Base-by-base conservation (phyloP, 1,140 invertebrate genomes). In the Drosophila watanabei region DNA sequence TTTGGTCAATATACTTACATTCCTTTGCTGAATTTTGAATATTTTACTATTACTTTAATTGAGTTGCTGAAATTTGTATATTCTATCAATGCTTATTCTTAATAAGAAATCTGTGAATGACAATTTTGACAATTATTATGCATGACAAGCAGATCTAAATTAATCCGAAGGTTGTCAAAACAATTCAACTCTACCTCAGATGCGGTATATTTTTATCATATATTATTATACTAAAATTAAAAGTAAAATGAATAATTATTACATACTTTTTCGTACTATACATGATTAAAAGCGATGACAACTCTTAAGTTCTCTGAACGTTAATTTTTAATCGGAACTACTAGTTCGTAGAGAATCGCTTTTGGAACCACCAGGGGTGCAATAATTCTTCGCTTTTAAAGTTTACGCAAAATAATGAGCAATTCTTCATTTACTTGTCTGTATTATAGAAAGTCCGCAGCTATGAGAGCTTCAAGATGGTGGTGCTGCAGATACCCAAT, bases 401-500 rank as follows among this genome's bases (percentile, higher is more conserved):
- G 2, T 24, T 28, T 4, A 4, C 24, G 7, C 30, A 9, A 64
- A 41, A 10, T 51, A 41, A 7, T 35, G 6, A 4, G 5, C 10
- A 18, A 20, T 6, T 10, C 10, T 20, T 20, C 18, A 8, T 18
- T 61, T 14, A 28, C 20, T 13, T 11, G 5, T 8, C 0, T 16
- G 8, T 41, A 14, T 20, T n/a, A 5, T 57, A 97, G 95, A 95
- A 97, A 68, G 95, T 98, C 62, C 95, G 95, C 62, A 95, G 96
- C 72, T 95, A 95, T 39, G 95, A 96, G 1, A 95, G 95, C 59
- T 97, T 98, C 63, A 94, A 95, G 61, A 94, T 94, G 93, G 96
- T 97, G 62, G 95, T 94, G 4, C 95, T 96, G n/a, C 95, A 95
- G 4, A 94, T 99, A 43, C 96, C 96, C 5, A 94, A 95, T 48